Base-by-base conservation (phyloP, 2,113 vertebrate genomes). In the Pipa parva region DNA sequence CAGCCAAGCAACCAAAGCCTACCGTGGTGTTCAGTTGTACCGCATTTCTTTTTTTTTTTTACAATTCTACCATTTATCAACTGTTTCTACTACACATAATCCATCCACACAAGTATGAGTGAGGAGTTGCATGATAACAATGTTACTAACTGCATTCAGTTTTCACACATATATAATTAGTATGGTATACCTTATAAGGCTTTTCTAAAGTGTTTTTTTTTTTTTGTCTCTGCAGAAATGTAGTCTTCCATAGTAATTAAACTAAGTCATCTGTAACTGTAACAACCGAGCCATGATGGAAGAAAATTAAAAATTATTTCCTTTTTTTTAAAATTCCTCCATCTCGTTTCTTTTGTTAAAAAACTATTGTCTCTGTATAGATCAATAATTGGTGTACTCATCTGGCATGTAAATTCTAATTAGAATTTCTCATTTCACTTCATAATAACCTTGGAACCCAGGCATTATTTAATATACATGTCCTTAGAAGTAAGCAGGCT, bases 361-460 rank as follows among this genome's bases (percentile, higher is more conserved):
- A 59, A 52, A 51, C 15, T 8, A n/a, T n/a, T n/a, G n/a, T 59
- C 25, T 39, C 31, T 58, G 36, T 58, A 58, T 58, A 20, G 20
- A 18, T 11, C 55, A 26, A 51, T 59, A 51, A 59, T 42, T 39
- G 57, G 48, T 27, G 8, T 59, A 59, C 22, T 22, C 31, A 18
- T 51, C 29, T 51, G 56, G 2, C 26, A 42, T 60, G 39, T 59
- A 60, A 37, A 60, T 24, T 31, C 56, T 69, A 60, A 52, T 69
- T 69, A 39, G 36, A 52, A 60, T 69, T 48, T 59, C 31, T 28
- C 49, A 60, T 60, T 46, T 52, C 25, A 28, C 10, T 37, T 39
- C 13, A 7, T 69, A 60, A 69, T 68, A 68, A 22, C 15, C 24
- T 22, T 52, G 33, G 46, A 33, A 63, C 29, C 48, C 48, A 50